Percentiles rank a stretch among this genome's conserved stretches.
These are phyloP conservation scores for Plodia interpunctella DNA, from an alignment of 1,140 invertebrate species.

Conservation along the genomic window DNA sequence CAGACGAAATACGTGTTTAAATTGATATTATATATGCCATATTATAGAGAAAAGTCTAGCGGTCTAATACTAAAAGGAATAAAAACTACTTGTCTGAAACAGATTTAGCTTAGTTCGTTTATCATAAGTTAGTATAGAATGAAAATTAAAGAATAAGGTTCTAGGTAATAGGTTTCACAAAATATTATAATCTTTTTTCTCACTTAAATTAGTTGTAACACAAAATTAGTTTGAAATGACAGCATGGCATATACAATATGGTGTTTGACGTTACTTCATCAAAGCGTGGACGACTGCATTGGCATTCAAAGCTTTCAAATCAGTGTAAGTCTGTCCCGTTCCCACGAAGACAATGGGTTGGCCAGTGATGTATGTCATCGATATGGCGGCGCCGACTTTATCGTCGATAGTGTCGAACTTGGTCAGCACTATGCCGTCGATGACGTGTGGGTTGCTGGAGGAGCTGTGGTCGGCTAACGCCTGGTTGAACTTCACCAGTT, in stretches of 20 bases:
- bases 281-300: conserved; percentile 97
- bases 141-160: too few species aligned
- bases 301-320: conserved; percentile 97
- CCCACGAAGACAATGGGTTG: conserved; percentile 99
- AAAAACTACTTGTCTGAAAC: too few species aligned
- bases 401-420: conserved; percentile 99
- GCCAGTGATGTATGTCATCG: conserved; percentile 99
- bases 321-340: conserved; percentile 99
- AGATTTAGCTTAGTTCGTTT: too few species aligned
- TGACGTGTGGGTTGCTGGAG: conserved; percentile 90
- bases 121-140: too few species aligned
- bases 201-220: too few species aligned
- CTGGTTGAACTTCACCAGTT: conserved; percentile 97
- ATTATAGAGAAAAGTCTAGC: too few species aligned
- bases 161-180: too few species aligned
- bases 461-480: conserved; percentile 93
- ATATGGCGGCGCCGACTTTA: conserved; percentile 99
- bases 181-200: too few species aligned
- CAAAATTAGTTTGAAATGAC: too few species aligned
- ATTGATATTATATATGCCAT: conserved; percentile 4
- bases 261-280: conserved; percentile 86
- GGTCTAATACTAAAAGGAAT: too few species aligned
- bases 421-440: conserved; percentile 98
- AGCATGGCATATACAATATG: not conserved
- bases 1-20: not conserved